Percentiles rank a stretch among this genome's conserved stretches.
Conservation (phyloP, 2,888 invertebrate species). For the Nephrotoma flavescens region DNA sequence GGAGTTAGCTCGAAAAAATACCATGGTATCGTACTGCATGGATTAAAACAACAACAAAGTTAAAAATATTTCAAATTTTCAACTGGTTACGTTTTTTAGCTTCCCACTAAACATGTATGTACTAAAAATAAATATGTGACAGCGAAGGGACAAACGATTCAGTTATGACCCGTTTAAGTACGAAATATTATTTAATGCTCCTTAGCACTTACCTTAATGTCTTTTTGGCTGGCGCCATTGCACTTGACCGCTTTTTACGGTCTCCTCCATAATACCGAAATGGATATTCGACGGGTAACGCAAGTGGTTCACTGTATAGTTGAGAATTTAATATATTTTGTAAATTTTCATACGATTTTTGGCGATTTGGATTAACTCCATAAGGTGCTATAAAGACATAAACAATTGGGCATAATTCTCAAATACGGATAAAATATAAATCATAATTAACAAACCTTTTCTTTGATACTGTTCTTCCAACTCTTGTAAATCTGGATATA, state of each 20-base stretch:
- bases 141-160: no score
- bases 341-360: slow-evolving; percentile 30
- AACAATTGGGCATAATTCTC: background rate
- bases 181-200: no score
- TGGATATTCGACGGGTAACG: slow-evolving; percentile 24
- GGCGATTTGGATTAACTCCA: slow-evolving; percentile 13
- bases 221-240: background rate
- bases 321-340: slow-evolving; percentile 29
- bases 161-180: no score
- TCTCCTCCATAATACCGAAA: slow-evolving; percentile 24
- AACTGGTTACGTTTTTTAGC: no score
- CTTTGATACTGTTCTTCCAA: slow-evolving; percentile 23
- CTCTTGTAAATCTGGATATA: slow-evolving; percentile 25
- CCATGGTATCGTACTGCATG: no score
- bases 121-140: no score
- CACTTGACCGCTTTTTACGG: slow-evolving; percentile 28
- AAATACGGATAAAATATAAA: background rate
- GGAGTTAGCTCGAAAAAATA: no score
- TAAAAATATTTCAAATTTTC: no score
- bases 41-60: no score
- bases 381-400: slow-evolving; percentile 14
- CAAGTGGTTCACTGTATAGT: slow-evolving; percentile 26
- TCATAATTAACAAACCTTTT: slow-evolving; percentile 16
- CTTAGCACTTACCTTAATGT: background rate
- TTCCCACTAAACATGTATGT: no score